Evolutionary conservation across 2,113 vertebrate species (phyloP).

Genomic region (Callocephalon fimbriatum): DNA sequence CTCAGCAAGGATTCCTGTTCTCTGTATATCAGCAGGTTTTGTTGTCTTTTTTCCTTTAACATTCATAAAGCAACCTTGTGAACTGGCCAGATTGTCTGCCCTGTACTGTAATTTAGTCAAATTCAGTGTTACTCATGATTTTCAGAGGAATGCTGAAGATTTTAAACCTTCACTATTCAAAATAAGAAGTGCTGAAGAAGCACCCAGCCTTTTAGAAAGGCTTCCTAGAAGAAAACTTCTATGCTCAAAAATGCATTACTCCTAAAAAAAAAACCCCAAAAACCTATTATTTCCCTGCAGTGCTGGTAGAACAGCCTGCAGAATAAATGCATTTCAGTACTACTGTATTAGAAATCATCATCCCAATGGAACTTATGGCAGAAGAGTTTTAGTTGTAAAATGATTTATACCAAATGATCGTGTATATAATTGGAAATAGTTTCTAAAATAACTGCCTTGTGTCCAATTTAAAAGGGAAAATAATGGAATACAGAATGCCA

Average conservation of each 20-base stretch:
- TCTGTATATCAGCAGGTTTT: not conserved
- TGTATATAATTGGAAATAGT: not conserved
- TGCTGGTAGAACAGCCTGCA: not conserved
- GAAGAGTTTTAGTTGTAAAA: not conserved
- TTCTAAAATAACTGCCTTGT: not conserved
- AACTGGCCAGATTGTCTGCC: not conserved
- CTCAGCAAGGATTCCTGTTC: not conserved
- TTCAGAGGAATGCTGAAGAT: not conserved
- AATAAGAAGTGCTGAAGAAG: not conserved
- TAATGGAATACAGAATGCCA: not conserved
- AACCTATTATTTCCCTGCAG: not conserved
- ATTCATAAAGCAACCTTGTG: not conserved
- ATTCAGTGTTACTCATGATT: not conserved
- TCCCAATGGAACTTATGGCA: not conserved
- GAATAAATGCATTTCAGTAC: not conserved
- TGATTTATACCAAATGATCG: not conserved
- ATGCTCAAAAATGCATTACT: not conserved
- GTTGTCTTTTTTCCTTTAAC: not conserved
- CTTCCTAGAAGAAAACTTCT: not conserved
- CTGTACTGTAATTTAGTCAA: not conserved
- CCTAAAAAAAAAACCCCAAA: not conserved
- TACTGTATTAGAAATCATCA: not conserved
- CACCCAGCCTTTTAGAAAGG: not conserved
- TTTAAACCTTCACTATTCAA: not conserved
- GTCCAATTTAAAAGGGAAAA: not conserved